Conservation (phyloP, 2,888 invertebrate genomes). For the Parasteatoda lunata region DNA sequence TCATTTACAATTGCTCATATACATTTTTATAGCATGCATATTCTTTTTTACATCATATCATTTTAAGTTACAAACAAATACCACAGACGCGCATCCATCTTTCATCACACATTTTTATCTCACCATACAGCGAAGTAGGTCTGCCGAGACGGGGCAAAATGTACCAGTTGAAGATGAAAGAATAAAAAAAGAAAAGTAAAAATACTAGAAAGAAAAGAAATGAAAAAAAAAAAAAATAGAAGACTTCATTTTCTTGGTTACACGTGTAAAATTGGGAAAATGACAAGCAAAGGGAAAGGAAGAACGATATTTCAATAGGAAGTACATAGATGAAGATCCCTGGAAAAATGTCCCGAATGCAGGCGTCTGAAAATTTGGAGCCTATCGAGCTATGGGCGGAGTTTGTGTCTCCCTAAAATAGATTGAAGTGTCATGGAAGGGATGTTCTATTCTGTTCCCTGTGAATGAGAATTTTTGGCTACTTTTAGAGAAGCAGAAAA, state of each 20-base stretch:
- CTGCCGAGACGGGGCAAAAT: neutral
- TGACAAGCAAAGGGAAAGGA: neutral
- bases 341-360: neutral
- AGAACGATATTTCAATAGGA: neutral
- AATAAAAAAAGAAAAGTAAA: neutral
- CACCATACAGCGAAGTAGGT: neutral
- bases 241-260: constrained; percentile 5
- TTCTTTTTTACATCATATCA: too few species aligned
- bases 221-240: neutral
- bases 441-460: neutral
- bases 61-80: neutral
- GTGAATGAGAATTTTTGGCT: neutral
- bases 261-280: constrained; percentile 5
- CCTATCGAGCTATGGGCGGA: neutral
- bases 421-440: constrained; percentile 1
- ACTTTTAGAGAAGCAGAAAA: too few species aligned
- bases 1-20: too few species aligned
- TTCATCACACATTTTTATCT: neutral
- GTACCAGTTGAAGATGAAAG: neutral
- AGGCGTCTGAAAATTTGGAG: neutral
- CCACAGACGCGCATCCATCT: neutral
- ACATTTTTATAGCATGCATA: too few species aligned
- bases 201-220: neutral
- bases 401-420: constrained; percentile 2
- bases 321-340: neutral